These are phyloP conservation scores for Dryadula phaetusa DNA, from an alignment of 2,888 invertebrate species.

Conservation along the genomic window DNA sequence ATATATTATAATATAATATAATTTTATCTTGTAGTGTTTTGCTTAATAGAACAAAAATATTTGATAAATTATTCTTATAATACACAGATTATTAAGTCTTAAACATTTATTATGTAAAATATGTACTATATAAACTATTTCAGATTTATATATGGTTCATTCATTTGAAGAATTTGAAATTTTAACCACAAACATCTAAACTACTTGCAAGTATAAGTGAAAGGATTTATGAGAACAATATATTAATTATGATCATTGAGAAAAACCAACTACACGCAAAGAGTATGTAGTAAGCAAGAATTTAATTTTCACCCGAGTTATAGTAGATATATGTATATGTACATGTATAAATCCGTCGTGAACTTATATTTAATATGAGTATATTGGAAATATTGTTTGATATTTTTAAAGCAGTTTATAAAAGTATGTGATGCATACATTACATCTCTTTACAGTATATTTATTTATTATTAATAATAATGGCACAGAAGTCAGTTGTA, in stretches of 20 bases:
- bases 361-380: no score
- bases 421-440: no score
- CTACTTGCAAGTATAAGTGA: neutral
- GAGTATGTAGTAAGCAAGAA: neutral
- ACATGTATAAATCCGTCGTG: neutral
- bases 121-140: neutral
- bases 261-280: neutral
- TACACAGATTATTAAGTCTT: no score
- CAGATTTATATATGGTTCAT: neutral
- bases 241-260: neutral
- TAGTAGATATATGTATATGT: neutral
- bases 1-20: no score
- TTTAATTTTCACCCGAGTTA: neutral
- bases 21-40: no score
- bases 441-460: no score
- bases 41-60: no score
- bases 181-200: neutral
- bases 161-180: neutral
- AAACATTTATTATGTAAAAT: conserved; percentile 4
- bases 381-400: no score
- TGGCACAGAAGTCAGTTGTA: no score
- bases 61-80: no score
- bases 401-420: no score
- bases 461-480: no score
- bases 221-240: neutral